Base-by-base conservation (phyloP, 2,797 vertebrate genomes). In the Etheostoma nigrum region DNA sequence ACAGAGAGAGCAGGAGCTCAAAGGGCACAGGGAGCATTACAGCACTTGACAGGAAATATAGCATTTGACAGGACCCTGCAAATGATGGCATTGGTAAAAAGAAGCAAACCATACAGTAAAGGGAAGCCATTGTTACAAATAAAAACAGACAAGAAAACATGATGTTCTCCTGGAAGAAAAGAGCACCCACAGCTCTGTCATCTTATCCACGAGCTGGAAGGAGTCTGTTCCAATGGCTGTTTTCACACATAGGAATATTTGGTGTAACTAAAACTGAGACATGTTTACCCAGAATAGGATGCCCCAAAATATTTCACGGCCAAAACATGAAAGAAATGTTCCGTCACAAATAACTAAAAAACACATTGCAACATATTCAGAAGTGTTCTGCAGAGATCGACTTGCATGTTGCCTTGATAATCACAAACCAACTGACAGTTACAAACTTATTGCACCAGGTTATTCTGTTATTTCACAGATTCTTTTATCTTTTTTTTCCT, bases 41-140 rank as follows among this genome's bases (percentile, higher is more conserved):
- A 71, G 55, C 67, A 15, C 90, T 86, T 86, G 80, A 90, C 80
- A 82, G 47, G 23, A 55, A 14, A 12, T 14, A 40, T 55, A 71
- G 49, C 67, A 15, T 91, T 86, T 86, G 80, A 90, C 80, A 83
- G 47, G 21, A 55, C 33, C 79, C 73, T 72, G 67, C 70, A 82
- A 85, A 84, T 77, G 6, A 79, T 72, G 62, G 57, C 45, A 40
- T 18, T 59, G 57, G 83, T 69, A 6, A 52, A 74, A 84, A 72
- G 48, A 72, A 53, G 53, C 49, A 30, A 71, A 79, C 53, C n/a
- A 11, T 53, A 48, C 36, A 78, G 82, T 42, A 61, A 75, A 58
- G 55, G 68, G 63, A 81, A 61, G 33, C 52, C 52, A 66, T 55
- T 65, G 63, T 68, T 59, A 21, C 62, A 73, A 81, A 86, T 73